Percentiles rank a stretch among this genome's conserved stretches.
phyloP scores from a whole-genome alignment of 2,888 invertebrate genomes.

The Pandemis heparana region DNA sequence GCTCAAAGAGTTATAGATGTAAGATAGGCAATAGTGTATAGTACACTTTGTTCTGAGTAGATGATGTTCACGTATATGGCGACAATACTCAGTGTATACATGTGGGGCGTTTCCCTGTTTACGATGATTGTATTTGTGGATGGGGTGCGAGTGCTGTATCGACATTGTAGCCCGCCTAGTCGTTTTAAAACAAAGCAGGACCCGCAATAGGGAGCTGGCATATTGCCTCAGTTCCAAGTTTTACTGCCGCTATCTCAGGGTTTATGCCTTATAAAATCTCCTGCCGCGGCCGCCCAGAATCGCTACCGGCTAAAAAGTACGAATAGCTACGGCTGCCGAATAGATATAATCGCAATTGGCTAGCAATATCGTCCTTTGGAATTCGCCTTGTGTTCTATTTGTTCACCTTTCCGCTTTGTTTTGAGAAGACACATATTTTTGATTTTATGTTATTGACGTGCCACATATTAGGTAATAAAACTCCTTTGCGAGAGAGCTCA shows the following conservation, averaged over 20 bases:
- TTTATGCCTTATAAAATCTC: conserved; percentile 81
- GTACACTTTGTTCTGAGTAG: conserved; percentile 12
- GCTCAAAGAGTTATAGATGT: neutral
- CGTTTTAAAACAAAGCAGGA: conserved; percentile 76
- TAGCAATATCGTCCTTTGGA: conserved; percentile 55
- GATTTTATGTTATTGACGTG: conserved; percentile 26
- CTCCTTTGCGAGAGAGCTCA: neutral
- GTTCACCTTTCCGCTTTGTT: conserved; percentile 30
- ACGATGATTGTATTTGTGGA: conserved; percentile 44
- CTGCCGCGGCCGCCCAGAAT: conserved; percentile 66
- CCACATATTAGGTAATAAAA: neutral
- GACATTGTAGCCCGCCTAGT: conserved; percentile 66
- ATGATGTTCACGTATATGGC: conserved; percentile 25
- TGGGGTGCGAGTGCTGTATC: conserved; percentile 46
- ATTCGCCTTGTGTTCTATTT: conserved; percentile 28
- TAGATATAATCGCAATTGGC: conserved; percentile 70
- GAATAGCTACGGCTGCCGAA: conserved; percentile 53
- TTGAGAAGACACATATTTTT: conserved; percentile 11
- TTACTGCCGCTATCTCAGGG: conserved; percentile 77
- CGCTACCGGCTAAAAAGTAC: conserved; percentile 67
- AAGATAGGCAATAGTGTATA: neutral
- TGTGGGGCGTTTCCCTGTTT: conserved; percentile 36
- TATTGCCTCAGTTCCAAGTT: conserved; percentile 78
- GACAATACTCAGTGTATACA: conserved; percentile 26
- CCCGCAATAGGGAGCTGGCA: conserved; percentile 75